phyloP scores from a whole-genome alignment of 1,140 invertebrate species.

The Zaprionus gabonicus region DNA sequence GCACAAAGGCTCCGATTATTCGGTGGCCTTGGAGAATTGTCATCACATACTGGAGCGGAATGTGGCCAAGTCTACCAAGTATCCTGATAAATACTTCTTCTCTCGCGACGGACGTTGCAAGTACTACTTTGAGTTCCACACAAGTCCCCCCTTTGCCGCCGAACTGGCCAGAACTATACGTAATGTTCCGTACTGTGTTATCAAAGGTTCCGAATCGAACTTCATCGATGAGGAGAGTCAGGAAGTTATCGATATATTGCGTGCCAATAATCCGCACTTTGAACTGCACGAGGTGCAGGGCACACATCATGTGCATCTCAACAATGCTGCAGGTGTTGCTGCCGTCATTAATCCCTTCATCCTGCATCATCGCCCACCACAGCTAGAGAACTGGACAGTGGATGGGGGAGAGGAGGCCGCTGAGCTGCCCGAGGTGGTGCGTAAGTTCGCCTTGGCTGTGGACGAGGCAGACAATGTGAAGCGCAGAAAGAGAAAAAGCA shows the following conservation, averaged over 20 bases:
- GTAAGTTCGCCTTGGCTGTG: slow-evolving; percentile 64
- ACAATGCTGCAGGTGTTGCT: slow-evolving; percentile 87
- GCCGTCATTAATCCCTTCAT: slow-evolving; percentile 87
- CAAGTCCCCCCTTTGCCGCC: slow-evolving; percentile 63
- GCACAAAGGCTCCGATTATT: slow-evolving; percentile 85
- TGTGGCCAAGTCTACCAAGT: slow-evolving; percentile 85
- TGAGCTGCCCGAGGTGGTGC: slow-evolving; percentile 44
- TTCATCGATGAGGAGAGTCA: slow-evolving; percentile 66
- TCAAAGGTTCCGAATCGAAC: slow-evolving; percentile 74
- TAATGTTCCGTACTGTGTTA: slow-evolving; percentile 77
- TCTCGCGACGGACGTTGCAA: slow-evolving; percentile 87
- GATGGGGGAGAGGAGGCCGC: slow-evolving; percentile 16
- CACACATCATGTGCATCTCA: slow-evolving; percentile 90
- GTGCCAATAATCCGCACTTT: slow-evolving; percentile 86
- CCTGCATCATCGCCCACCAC: slow-evolving; percentile 70
- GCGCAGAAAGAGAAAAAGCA: slow-evolving; percentile 80
- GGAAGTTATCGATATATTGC: slow-evolving; percentile 86
- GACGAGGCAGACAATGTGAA: slow-evolving; percentile 73
- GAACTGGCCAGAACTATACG: slow-evolving; percentile 70
- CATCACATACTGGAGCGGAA: slow-evolving; percentile 87
- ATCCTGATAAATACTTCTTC: slow-evolving; percentile 87
- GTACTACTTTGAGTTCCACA: slow-evolving; percentile 70
- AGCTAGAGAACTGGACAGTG: slow-evolving; percentile 68
- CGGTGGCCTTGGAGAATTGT: slow-evolving; percentile 85
- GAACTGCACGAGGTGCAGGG: slow-evolving; percentile 87